Evolutionary conservation across 37 sponge, comb jelly and placozoan genomes (phyloP).

Genomic region (Beroe forskalii): DNA sequence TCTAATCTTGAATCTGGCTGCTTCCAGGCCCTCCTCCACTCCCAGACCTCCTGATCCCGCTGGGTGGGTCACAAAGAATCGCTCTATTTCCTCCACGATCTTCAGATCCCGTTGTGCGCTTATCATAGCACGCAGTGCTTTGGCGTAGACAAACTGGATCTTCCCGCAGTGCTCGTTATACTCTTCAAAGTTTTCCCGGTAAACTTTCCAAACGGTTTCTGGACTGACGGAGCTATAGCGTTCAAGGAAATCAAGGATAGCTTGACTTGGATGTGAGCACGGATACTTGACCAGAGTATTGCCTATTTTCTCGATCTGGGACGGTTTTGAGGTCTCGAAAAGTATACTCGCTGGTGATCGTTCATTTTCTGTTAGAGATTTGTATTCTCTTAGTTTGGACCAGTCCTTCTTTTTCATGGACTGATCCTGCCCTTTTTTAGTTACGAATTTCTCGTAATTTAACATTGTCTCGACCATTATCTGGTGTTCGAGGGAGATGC

Average conservation of each 20-base stretch:
- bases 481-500: neutral
- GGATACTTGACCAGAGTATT: neutral
- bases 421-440: too few relatives aligned
- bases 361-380: neutral
- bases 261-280: neutral
- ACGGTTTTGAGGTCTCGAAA: neutral
- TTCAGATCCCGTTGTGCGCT: neutral
- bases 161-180: neutral
- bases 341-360: neutral
- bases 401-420: neutral
- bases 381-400: neutral
- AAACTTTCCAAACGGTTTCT: conserved; percentile 19
- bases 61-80: conserved; percentile 2
- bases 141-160: conserved; percentile 28
- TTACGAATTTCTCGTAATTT: neutral
- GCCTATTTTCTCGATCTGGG: conserved; percentile 3
- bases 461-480: conserved; percentile 9
- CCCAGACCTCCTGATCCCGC: conserved; percentile 3
- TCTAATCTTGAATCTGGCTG: neutral
- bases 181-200: neutral
- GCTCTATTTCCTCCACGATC: conserved; percentile 15
- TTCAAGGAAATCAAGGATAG: neutral
- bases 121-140: neutral
- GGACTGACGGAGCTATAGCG: neutral
- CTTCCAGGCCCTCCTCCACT: conserved; percentile 1